Conservation (phyloP, 2,888 invertebrate genomes). For the Drosophila hamatofila region DNA sequence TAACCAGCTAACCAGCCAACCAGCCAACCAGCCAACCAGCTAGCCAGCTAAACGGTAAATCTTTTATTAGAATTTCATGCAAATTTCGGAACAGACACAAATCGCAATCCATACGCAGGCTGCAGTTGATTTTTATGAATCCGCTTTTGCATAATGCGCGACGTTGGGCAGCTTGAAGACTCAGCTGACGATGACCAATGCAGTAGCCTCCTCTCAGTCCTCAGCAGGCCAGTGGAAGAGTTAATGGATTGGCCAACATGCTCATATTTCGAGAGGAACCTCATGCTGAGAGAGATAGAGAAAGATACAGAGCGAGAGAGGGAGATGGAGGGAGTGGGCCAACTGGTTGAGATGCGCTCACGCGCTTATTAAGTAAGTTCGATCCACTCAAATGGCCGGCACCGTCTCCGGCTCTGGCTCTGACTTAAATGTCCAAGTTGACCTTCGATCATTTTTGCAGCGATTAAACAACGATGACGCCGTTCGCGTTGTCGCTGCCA, state of each 20-base stretch:
- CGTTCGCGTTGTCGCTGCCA: conserved; percentile 21
- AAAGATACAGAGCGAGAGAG: background rate
- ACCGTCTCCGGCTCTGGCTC: conserved; percentile 28
- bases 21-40: background rate
- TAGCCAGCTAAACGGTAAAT: conserved; percentile 64
- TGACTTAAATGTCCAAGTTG: conserved; percentile 75
- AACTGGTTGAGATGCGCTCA: conserved; percentile 78
- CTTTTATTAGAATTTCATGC: conserved; percentile 76
- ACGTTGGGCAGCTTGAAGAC: conserved; percentile 1
- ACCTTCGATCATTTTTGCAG: conserved; percentile 76
- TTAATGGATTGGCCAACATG: conserved; percentile 59
- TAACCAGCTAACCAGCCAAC: conserved; percentile 14
- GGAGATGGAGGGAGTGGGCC: background rate
- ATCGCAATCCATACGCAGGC: conserved; percentile 29
- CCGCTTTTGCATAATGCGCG: conserved; percentile 62
- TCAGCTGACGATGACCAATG: conserved; percentile 35
- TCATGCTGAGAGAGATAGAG: background rate
- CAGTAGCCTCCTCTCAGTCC: conserved; percentile 35
- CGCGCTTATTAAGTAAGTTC: conserved; percentile 63
- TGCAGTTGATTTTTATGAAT: conserved; percentile 60
- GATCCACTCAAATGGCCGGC: conserved; percentile 61
- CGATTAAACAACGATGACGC: conserved; percentile 76
- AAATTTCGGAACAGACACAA: conserved; percentile 50
- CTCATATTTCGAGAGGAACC: conserved; percentile 8
- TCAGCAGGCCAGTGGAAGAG: conserved; percentile 35